Conservation (phyloP, 2,113 vertebrate species). For the Dendrocopos noguchii region DNA sequence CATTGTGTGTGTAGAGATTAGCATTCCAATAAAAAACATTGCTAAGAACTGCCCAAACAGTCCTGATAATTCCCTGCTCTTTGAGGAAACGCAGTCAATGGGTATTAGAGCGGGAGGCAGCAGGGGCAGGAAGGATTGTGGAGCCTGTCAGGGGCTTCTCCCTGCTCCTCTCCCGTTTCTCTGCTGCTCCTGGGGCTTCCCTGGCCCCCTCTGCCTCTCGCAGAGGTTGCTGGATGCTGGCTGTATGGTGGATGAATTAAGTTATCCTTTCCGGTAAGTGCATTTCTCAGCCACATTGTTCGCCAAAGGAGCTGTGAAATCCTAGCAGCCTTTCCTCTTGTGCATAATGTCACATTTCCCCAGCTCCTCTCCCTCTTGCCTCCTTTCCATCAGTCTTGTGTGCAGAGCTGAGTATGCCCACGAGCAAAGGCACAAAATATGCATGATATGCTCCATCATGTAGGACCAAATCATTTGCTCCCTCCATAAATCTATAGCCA, state of each 20-base stretch:
- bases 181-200: not conserved
- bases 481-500: slow-evolving; percentile 64
- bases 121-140: not conserved
- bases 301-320: slow-evolving; percentile 62
- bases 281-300: slow-evolving; percentile 54
- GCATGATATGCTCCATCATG: slow-evolving; percentile 69
- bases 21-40: not conserved
- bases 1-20: not conserved
- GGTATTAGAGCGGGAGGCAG: not conserved
- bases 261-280: slow-evolving; percentile 69
- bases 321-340: slow-evolving; percentile 55
- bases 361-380: slow-evolving; percentile 45
- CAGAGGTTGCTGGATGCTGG: not conserved
- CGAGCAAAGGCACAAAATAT: slow-evolving; percentile 53
- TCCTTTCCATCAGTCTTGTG: slow-evolving; percentile 44
- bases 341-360: slow-evolving; percentile 56
- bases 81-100: not conserved
- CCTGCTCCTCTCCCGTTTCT: fast-evolving
- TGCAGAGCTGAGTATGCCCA: slow-evolving; percentile 52
- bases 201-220: not conserved
- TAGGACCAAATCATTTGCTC: slow-evolving; percentile 63
- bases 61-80: not conserved
- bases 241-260: slow-evolving; percentile 45
- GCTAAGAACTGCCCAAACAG: not conserved
- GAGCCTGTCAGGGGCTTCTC: not conserved